Evolutionary conservation across 2,113 vertebrate species (phyloP).

Genomic region (Calidris pygmaea): DNA sequence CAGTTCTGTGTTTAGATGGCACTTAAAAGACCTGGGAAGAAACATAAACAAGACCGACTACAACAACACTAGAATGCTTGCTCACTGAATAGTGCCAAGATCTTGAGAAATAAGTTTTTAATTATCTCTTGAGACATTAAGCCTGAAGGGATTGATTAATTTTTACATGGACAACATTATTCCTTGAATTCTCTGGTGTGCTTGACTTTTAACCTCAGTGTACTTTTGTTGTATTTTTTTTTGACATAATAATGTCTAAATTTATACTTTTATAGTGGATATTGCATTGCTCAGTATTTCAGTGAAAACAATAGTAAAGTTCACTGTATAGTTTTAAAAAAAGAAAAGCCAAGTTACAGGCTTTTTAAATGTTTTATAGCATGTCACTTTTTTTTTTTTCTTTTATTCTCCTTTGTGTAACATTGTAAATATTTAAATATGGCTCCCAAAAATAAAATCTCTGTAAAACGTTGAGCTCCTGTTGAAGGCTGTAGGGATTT

Average conservation of each 20-base stretch:
- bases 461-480: constrained; percentile 6
- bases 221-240: background rate
- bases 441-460: constrained; percentile 54
- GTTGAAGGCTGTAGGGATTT: background rate
- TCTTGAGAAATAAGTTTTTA: background rate
- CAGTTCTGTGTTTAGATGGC: background rate
- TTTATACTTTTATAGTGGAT: background rate
- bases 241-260: background rate
- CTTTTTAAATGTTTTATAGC: constrained; percentile 40
- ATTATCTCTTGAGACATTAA: background rate
- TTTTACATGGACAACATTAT: background rate
- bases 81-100: background rate
- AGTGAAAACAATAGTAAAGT: background rate
- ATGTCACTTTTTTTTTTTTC: background rate
- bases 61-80: fast-evolving
- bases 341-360: background rate
- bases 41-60: background rate
- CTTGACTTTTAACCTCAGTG: background rate
- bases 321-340: background rate
- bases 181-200: background rate
- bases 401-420: constrained; percentile 14
- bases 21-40: background rate
- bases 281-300: background rate
- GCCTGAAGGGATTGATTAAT: background rate
- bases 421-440: constrained; percentile 61